phyloP scores from a whole-genome alignment of 2,113 vertebrate species.

The Rutilus rutilus region DNA sequence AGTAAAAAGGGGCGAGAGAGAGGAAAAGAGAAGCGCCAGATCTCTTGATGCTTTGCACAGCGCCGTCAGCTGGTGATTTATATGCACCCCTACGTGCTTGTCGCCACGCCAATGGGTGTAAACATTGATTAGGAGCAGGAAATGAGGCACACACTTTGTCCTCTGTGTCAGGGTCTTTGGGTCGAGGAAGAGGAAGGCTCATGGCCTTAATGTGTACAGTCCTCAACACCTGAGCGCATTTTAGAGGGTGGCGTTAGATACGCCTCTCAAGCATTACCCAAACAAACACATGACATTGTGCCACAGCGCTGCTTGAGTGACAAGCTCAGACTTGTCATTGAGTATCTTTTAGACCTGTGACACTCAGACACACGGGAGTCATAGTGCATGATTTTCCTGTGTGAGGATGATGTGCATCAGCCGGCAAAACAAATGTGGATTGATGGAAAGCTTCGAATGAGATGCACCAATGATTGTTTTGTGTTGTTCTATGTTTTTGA shows the following conservation, averaged over 20 bases:
- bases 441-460: constrained; percentile 34
- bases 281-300: constrained; percentile 66
- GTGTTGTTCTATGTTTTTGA: constrained; percentile 8
- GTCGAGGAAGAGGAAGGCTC: constrained; percentile 69
- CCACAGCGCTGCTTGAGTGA: constrained; percentile 70
- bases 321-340: constrained; percentile 69
- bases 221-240: constrained; percentile 74
- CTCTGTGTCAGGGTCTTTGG: constrained; percentile 75
- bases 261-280: constrained; percentile 72
- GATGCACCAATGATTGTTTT: background rate
- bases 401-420: constrained; percentile 53
- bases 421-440: constrained; percentile 25
- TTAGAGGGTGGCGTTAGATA: constrained; percentile 72
- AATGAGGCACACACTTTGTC: constrained; percentile 78
- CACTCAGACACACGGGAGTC: constrained; percentile 66
- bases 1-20: constrained; percentile 54
- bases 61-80: constrained; percentile 65
- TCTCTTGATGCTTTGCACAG: constrained; percentile 55
- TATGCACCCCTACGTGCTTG: constrained; percentile 51
- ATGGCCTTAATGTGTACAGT: constrained; percentile 72
- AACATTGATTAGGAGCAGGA: constrained; percentile 78
- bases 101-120: constrained; percentile 70
- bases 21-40: constrained; percentile 53
- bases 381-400: constrained; percentile 61
- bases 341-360: constrained; percentile 81